These are phyloP conservation scores for Cecropterus lyciades DNA, from an alignment of 1,140 invertebrate genomes.

Conservation along the genomic window DNA sequence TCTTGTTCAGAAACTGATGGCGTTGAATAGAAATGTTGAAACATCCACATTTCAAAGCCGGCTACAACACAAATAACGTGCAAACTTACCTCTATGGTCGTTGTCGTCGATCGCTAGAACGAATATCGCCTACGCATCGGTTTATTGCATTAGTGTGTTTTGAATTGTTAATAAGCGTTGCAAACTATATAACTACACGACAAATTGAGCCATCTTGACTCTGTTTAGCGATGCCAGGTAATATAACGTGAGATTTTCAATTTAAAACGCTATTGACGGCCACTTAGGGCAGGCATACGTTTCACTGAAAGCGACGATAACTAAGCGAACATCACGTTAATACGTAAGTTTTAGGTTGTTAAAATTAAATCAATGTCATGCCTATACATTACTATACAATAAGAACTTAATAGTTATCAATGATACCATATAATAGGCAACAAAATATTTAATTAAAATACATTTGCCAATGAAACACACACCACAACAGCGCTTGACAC, in stretches of 20 bases:
- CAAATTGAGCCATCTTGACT: constrained; percentile 49
- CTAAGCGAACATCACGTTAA: neutral
- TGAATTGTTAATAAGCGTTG: constrained; percentile 49
- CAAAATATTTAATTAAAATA: no score
- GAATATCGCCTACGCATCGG: constrained; percentile 49
- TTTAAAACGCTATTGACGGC: constrained; percentile 35
- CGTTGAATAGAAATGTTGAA: constrained; percentile 37
- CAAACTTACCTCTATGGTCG: constrained; percentile 25
- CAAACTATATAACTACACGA: constrained; percentile 45
- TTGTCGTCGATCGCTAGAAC: constrained; percentile 38
- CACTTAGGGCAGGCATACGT: constrained; percentile 13
- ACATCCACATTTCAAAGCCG: constrained; percentile 37
- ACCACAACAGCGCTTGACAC: no score
- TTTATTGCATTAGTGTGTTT: constrained; percentile 45
- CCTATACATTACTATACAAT: no score
- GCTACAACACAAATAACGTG: constrained; percentile 35
- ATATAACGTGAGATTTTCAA: constrained; percentile 38
- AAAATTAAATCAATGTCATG: no score
- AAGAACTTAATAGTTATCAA: no score
- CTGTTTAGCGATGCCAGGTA: constrained; percentile 36
- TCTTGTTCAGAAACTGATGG: constrained; percentile 20
- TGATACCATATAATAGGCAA: no score
- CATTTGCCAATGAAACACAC: no score
- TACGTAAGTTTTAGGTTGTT: no score
- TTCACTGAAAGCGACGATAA: constrained; percentile 4